Percentiles rank a stretch among this genome's conserved stretches.
phyloP scores from a whole-genome alignment of 2,797 vertebrate genomes.

The Balearica regulorum region DNA sequence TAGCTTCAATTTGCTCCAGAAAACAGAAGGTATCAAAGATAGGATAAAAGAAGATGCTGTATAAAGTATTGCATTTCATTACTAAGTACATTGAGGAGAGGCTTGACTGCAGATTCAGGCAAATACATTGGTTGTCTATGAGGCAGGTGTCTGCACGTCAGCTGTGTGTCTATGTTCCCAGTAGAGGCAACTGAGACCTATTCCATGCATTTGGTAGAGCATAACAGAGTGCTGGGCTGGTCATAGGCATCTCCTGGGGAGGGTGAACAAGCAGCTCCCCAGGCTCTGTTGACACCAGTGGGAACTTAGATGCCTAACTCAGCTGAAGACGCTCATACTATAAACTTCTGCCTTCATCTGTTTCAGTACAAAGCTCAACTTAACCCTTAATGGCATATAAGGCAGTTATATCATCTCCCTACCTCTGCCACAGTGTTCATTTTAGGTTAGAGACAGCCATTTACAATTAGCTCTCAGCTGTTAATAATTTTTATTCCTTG shows the following conservation, averaged over 20 bases:
- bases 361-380: neutral
- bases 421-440: neutral
- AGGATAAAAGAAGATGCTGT: neutral
- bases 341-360: neutral
- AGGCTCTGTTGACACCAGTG: neutral
- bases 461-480: neutral
- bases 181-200: neutral
- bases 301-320: neutral
- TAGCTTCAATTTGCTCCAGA: neutral
- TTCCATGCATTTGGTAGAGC: neutral
- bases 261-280: neutral
- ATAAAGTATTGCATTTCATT: neutral
- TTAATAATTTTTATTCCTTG: neutral
- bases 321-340: neutral
- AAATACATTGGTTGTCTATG: neutral
- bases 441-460: neutral
- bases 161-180: neutral
- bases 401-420: neutral
- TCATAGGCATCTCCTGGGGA: neutral
- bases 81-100: neutral
- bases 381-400: neutral
- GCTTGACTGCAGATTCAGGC: neutral
- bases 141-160: neutral
- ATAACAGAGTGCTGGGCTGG: accelerated
- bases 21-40: neutral